Percentiles rank a stretch among this genome's conserved stretches.
Evolutionary conservation across 1,140 invertebrate species (phyloP).

Genomic region (Penaeus indicus): DNA sequence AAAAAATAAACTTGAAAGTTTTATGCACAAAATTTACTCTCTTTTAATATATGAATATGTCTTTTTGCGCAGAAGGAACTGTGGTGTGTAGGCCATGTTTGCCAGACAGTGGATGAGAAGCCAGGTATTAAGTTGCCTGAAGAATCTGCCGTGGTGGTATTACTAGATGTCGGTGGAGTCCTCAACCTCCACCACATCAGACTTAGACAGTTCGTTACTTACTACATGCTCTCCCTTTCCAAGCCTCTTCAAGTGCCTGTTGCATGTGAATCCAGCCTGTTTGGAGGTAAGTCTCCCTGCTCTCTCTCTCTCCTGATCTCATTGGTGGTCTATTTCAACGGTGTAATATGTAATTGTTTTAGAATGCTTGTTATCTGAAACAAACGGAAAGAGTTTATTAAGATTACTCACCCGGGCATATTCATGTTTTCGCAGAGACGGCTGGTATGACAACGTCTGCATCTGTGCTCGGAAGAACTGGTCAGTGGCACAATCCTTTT

Average conservation of each 20-base stretch:
- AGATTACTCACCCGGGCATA: background rate
- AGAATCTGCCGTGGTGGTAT: slow-evolving; percentile 79
- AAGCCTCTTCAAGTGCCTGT: slow-evolving; percentile 93
- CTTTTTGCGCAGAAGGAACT: slow-evolving; percentile 44
- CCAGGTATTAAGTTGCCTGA: slow-evolving; percentile 79
- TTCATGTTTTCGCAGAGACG: slow-evolving; percentile 65
- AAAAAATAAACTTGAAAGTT: background rate
- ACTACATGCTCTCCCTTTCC: slow-evolving; percentile 95
- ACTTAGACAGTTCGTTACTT: slow-evolving; percentile 88
- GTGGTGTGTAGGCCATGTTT: slow-evolving; percentile 89
- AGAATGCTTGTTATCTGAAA: no score
- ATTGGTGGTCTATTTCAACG: background rate
- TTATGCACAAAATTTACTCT: background rate
- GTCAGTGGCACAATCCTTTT: slow-evolving; percentile 83
- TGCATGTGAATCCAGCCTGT: slow-evolving; percentile 90
- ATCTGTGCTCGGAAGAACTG: slow-evolving; percentile 81
- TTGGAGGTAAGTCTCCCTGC: slow-evolving; percentile 76
- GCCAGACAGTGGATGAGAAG: slow-evolving; percentile 90
- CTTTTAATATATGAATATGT: background rate
- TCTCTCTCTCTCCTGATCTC: background rate
- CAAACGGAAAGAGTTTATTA: no score
- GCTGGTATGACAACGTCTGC: slow-evolving; percentile 83
- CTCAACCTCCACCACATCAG: slow-evolving; percentile 79
- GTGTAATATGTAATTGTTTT: background rate
- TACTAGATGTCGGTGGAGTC: slow-evolving; percentile 96